Percentiles rank a stretch among this genome's conserved stretches.
Conservation (phyloP, 2,888 invertebrate species). For the Euzophera pinguis region DNA sequence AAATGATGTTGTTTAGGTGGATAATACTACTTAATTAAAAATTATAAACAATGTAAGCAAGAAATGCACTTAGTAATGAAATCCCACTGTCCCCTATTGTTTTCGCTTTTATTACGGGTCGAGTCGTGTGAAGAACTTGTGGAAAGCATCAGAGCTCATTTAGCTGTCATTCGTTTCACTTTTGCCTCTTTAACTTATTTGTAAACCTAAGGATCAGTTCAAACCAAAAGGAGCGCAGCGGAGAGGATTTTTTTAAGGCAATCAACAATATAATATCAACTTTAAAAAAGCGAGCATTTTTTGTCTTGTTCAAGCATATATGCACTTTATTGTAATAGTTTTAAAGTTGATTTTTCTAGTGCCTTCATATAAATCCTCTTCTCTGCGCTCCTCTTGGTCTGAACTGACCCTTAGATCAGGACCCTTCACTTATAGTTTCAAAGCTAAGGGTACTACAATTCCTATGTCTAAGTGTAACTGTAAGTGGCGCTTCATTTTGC, state of each 20-base stretch:
- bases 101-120: conserved; percentile 38
- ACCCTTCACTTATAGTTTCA: neutral
- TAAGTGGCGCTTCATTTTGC: too few species aligned
- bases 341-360: too few species aligned
- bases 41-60: conserved; percentile 17
- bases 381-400: too few species aligned
- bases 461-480: too few species aligned
- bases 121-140: conserved; percentile 46
- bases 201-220: too few species aligned
- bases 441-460: neutral
- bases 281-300: too few species aligned
- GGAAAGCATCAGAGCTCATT: conserved; percentile 41
- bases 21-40: neutral
- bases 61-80: conserved; percentile 33
- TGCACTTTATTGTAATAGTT: too few species aligned
- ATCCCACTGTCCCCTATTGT: conserved; percentile 29
- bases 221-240: too few species aligned
- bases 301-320: too few species aligned
- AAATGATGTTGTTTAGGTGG: neutral
- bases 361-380: too few species aligned
- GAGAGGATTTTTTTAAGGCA: too few species aligned
- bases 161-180: conserved; percentile 41
- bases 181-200: conserved; percentile 20
- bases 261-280: too few species aligned
- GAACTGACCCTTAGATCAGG: neutral